Evolutionary conservation across 1,140 invertebrate species (phyloP).

Genomic region (Leptoteleia sp.): DNA sequence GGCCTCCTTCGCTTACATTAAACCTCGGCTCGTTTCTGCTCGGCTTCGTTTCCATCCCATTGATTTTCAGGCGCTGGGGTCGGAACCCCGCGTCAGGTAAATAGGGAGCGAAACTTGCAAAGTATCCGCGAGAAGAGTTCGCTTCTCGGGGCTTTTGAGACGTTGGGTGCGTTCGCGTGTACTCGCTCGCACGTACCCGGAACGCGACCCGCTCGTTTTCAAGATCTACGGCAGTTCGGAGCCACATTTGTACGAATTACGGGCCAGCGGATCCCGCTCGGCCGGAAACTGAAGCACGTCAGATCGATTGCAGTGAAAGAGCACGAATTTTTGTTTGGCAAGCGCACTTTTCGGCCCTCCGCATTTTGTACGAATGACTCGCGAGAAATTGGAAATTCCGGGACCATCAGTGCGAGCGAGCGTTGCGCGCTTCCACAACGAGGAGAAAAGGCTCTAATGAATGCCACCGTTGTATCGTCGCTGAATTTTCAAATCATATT

Average conservation of each 20-base stretch:
- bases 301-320: conserved; percentile 60
- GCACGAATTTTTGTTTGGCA: conserved; percentile 65
- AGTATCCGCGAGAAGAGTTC: conserved; percentile 73
- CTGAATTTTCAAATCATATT: conserved; percentile 6
- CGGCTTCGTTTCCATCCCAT: conserved; percentile 76
- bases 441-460: conserved; percentile 29
- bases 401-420: conserved; percentile 27
- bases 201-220: conserved; percentile 63
- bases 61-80: conserved; percentile 68
- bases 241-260: conserved; percentile 70
- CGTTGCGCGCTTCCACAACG: conserved; percentile 4
- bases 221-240: conserved; percentile 68
- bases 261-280: conserved; percentile 62
- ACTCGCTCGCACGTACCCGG: conserved; percentile 42
- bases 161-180: conserved; percentile 52
- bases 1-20: conserved; percentile 59
- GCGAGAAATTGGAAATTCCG: conserved; percentile 63
- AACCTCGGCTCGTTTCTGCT: conserved; percentile 69
- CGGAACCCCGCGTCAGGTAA: conserved; percentile 71
- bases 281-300: conserved; percentile 68
- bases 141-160: conserved; percentile 58
- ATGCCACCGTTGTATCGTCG: conserved; percentile 9
- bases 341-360: conserved; percentile 49
- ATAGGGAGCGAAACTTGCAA: conserved; percentile 76
- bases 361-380: conserved; percentile 64